A percentile compares a stretch with the other conserved stretches of the same genome.
Conservation (phyloP, 2,797 vertebrate genomes). For the Neoniphon sammara region DNA sequence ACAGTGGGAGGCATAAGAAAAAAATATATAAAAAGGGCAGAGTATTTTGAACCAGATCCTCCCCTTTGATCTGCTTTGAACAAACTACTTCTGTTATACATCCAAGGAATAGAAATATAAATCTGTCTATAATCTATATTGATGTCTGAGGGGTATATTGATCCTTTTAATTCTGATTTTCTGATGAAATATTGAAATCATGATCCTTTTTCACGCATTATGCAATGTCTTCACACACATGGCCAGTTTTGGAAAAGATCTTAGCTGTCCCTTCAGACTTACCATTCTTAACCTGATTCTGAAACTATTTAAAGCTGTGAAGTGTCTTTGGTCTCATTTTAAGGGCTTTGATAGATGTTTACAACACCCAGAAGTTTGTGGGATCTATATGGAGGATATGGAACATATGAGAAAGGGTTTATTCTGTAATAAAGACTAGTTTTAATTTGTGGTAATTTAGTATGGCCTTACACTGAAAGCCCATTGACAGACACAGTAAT, state of each 20-base stretch:
- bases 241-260: conserved; percentile 8
- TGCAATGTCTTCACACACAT: background rate
- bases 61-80: background rate
- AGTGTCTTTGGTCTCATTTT: conserved; percentile 29
- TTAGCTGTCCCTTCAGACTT: background rate
- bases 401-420: background rate
- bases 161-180: background rate
- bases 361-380: background rate
- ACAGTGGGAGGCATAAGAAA: background rate
- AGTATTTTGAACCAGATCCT: background rate
- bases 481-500: conserved; percentile 12
- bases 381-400: background rate
- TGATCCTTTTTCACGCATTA: too few species aligned
- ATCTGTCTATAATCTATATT: background rate
- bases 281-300: conserved; percentile 4
- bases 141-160: background rate
- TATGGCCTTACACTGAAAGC: background rate
- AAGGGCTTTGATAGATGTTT: conserved; percentile 2
- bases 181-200: too few species aligned
- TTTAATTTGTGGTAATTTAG: background rate
- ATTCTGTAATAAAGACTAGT: background rate
- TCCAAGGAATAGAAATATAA: background rate
- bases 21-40: background rate
- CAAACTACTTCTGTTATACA: background rate
- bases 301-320: conserved; percentile 62